Evolutionary conservation across 2,113 vertebrate species (phyloP).

Genomic region (Chionis minor): DNA sequence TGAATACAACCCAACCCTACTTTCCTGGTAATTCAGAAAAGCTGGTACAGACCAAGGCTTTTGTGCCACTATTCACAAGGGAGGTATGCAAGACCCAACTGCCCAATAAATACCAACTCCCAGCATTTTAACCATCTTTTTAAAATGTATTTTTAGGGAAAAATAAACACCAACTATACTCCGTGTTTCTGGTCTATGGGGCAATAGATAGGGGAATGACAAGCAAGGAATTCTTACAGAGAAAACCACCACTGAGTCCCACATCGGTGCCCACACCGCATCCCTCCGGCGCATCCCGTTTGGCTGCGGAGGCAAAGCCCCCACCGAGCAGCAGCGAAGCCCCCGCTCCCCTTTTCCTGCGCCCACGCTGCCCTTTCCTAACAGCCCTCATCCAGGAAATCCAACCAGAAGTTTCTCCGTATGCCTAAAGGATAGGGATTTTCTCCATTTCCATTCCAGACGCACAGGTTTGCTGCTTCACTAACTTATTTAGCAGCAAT

Average conservation of each 20-base stretch:
- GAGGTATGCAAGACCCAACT: not conserved
- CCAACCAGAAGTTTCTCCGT: not conserved
- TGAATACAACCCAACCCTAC: not conserved
- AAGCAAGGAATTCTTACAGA: not conserved
- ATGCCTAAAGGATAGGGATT: not conserved
- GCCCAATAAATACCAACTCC: not conserved
- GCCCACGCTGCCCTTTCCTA: not conserved
- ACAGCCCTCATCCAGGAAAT: not conserved
- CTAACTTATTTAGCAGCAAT: not conserved
- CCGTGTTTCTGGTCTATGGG: not conserved
- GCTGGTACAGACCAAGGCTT: not conserved
- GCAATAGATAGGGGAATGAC: not conserved
- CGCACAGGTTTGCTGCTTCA: not conserved
- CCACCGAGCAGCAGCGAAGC: not conserved
- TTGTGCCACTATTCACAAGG: not conserved
- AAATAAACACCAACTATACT: not conserved
- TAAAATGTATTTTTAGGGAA: not conserved
- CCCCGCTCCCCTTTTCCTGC: not conserved
- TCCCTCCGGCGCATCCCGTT: not conserved
- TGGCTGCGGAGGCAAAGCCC: not conserved
- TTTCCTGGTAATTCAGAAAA: not conserved
- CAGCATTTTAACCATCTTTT: not conserved
- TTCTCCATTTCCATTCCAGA: not conserved
- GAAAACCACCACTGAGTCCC: not conserved
- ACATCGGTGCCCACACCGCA: rapidly evolving